Conservation (phyloP, 2,888 invertebrate genomes). For the Aplocera efformata region DNA sequence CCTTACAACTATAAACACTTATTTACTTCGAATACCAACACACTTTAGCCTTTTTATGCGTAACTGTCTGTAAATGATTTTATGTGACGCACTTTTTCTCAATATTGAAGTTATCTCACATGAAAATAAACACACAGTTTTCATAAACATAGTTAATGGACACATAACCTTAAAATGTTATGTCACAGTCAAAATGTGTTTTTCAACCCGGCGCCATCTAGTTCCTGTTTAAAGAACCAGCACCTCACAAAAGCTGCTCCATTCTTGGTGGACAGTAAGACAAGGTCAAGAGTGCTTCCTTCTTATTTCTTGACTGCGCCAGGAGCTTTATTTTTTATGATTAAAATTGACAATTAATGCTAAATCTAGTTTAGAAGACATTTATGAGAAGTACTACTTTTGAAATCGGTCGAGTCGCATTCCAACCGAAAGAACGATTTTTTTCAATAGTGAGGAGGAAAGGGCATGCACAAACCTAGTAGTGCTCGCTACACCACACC, state of each 20-base stretch:
- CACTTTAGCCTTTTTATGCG: conserved; percentile 42
- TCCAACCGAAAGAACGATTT: no score
- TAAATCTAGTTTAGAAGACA: no score
- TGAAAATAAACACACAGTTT: conserved; percentile 36
- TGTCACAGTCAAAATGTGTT: conserved; percentile 29
- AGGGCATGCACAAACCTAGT: no score
- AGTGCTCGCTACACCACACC: no score
- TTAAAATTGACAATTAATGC: no score
- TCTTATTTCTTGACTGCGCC: no score
- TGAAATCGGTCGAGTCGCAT: no score
- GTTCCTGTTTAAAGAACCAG: conserved; percentile 8
- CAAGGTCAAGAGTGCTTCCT: no score
- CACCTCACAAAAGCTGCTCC: neutral
- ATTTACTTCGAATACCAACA: conserved; percentile 26
- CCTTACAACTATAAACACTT: conserved; percentile 7
- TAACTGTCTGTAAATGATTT: conserved; percentile 34
- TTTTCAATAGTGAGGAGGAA: no score
- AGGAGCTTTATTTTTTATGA: no score
- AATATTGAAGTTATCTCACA: conserved; percentile 37
- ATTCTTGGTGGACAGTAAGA: conserved; percentile 1
- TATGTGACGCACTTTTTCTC: conserved; percentile 24
- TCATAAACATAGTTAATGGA: conserved; percentile 46
- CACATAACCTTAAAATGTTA: conserved; percentile 47
- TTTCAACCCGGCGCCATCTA: conserved; percentile 45
- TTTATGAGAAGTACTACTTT: no score